Evolutionary conservation across 2,113 vertebrate species (phyloP).

Genomic region (Erythrolamprus reginae): DNA sequence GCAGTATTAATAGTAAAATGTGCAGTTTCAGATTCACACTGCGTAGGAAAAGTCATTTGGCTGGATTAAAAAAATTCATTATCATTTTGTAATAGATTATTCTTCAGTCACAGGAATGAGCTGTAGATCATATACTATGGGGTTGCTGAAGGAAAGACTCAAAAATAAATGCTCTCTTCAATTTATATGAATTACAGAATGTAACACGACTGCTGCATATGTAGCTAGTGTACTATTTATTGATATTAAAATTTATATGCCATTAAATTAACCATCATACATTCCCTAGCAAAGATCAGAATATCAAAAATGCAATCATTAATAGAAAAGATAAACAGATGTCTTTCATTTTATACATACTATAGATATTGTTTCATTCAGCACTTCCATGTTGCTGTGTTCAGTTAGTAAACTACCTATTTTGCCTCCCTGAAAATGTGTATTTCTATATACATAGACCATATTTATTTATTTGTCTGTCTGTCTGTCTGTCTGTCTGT

Average conservation of each 20-base stretch:
- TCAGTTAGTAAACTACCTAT: background rate
- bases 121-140: background rate
- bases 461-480: too few relatives aligned
- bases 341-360: background rate
- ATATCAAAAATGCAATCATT: background rate
- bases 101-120: background rate
- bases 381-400: background rate
- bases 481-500: too few relatives aligned
- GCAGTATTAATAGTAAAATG: background rate
- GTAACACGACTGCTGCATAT: background rate
- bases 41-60: background rate
- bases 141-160: background rate
- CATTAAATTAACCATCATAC: background rate
- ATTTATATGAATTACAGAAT: background rate
- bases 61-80: background rate
- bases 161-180: background rate
- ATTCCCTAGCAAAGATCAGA: background rate
- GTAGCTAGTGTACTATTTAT: background rate
- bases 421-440: background rate
- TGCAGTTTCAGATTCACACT: background rate
- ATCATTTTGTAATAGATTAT: background rate
- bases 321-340: background rate
- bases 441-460: background rate
- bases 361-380: background rate
- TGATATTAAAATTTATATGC: background rate